Conservation (phyloP, 2,797 vertebrate genomes). For the Cercopithecus petaurista region DNA sequence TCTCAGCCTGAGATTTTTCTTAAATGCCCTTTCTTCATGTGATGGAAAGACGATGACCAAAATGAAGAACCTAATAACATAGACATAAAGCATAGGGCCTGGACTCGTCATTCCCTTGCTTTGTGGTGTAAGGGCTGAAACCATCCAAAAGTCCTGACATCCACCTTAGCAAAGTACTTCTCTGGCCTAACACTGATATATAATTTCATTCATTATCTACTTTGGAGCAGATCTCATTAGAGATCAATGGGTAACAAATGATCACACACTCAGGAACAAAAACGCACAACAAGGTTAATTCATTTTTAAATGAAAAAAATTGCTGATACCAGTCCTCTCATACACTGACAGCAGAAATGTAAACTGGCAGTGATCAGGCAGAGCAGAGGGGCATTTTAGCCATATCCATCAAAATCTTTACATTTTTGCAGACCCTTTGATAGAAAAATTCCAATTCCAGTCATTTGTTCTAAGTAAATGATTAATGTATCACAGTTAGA, state of each 20-base stretch:
- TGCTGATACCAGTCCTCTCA: background rate
- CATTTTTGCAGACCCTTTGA: background rate
- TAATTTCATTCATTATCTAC: constrained; percentile 72
- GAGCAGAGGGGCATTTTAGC: background rate
- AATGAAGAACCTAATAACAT: constrained; percentile 75
- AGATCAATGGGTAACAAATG: constrained; percentile 56
- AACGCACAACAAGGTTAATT: background rate
- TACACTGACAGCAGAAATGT: background rate
- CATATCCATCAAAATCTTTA: background rate
- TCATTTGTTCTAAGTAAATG: constrained; percentile 4
- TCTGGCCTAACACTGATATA: constrained; percentile 59
- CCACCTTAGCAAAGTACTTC: constrained; percentile 65
- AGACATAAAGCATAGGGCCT: constrained; percentile 77
- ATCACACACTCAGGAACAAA: constrained; percentile 43
- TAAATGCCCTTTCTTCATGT: constrained; percentile 46
- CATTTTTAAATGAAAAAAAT: constrained; percentile 7
- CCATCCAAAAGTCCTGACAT: constrained; percentile 73
- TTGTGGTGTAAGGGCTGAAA: constrained; percentile 67
- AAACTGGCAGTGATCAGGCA: background rate
- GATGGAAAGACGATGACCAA: constrained; percentile 52
- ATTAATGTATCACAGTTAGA: background rate
- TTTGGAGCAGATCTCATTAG: constrained; percentile 48
- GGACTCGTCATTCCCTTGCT: constrained; percentile 77
- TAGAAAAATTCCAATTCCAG: background rate
- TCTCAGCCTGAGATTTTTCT: constrained; percentile 8